Base-by-base conservation (phyloP, 2,113 vertebrate species). In the Paracanthobrama guichenoti region DNA sequence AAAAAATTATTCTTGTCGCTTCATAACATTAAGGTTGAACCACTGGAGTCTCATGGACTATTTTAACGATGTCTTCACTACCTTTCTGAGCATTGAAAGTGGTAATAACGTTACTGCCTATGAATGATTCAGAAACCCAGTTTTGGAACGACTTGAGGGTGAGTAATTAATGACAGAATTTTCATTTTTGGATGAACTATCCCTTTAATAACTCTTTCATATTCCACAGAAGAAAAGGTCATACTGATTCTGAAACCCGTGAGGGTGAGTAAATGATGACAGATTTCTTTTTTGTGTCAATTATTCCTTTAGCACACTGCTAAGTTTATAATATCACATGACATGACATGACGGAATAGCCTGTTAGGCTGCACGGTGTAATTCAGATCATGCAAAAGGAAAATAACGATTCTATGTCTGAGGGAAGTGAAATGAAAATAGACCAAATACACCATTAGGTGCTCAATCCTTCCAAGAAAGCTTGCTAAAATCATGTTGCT, bases 271-370 rank as follows among this genome's bases (percentile, higher is more conserved):
- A 66, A 66, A 66, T 66, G 28, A 67, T 67, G 16, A 35, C 62
- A 18, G 14, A 8, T 16, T 16, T 31, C 0, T 62, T 10, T 64
- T 64, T 8, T 20, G 13, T 1, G 28, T 67, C 28, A 67, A 1
- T 67, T 35, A 35, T 10, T 67, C 16, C 7, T 9, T 35, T 35
- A 20, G 64, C 64, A 35, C 20, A 20, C 26, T 69, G 20, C n/a
- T 35, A 3, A 12, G 2, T 42, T 64, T 62, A 16, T 79, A n/a
- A 44, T 79, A 20, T 10, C 26, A 62, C 57, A 71, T 86, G 53
- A 71, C 57, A 71, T 86, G 53, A 71, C 75, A 50, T 83, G 53
- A 77, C 12, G 10, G 14, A 78, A 55, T 20, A 42, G 31, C 44
- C 57, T 76, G 59, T 77, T 57, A 59, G 14, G n/a, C 20, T 16